Evolutionary conservation across 1,140 invertebrate species (phyloP), one percentile per base, ranked within the genome.

Genomic region (Orius insidiosus): DNA sequence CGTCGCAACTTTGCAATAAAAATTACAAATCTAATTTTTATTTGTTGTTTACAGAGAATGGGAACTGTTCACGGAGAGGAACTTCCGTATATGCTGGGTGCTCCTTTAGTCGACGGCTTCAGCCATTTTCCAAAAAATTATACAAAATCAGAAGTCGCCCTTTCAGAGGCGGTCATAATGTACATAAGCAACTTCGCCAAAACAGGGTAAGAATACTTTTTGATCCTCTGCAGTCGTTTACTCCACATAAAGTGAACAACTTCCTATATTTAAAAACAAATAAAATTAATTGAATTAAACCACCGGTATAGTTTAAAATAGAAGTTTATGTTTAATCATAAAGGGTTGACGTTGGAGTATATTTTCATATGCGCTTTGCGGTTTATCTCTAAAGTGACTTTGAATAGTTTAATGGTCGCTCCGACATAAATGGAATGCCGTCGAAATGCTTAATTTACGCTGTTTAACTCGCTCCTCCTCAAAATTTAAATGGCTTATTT

Each of bases 41-140:
- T 18, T 16, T 41, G 39, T 4, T 41, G 10, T 42, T 49, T 5
- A 36, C 68, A 80, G 76, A 69, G 77, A 61, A 78, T 81, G 70
- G 85, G 85, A 0, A 78, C 83, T 0, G 80, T 88, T 0, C 84
- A 88, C 52, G 88, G 87, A 0, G 88, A 92, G 60, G 88, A 94
- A 58, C 64, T 95, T 39, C 81, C 86, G 3, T 94, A 88, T 59
- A 68, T 94, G 37, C 87, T 94, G 55, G 90, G 89, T 5, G 78
- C 73, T 43, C 85, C 75, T 19, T 66, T 80, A 45, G 76, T 84
- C 10, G 77, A 81, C 38, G 74, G 76, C 2, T 74, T 81, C 53
- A 75, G 70, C 39, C 81, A 82, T 58, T 88, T 85, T 60, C 75
- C 76, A 0, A 71, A 67, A 48, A 84, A 85, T 61, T 92, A 85